Base-by-base conservation (phyloP, 2,888 invertebrate genomes). In the Lamellibrachia columna region DNA sequence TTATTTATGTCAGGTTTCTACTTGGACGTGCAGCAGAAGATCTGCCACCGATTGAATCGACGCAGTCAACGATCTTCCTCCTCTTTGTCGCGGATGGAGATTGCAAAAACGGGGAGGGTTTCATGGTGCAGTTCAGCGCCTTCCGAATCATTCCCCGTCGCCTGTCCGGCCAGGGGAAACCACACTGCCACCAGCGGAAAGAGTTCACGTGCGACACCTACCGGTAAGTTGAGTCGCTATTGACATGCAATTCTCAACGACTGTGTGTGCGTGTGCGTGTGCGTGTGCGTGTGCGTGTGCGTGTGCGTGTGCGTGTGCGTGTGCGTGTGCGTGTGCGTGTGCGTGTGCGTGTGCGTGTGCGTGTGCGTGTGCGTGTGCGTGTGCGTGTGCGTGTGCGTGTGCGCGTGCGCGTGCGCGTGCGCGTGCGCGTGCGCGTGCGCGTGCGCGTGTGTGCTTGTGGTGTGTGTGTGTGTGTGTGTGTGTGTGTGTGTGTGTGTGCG, bases 81-180 rank as follows among this genome's bases (percentile, higher is more conserved):
- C 75, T 22, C 3, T 75, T 75, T 75, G 22, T 75, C 75, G n/a
- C 75, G 75, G 75, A 75, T n/a, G 75, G 22, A 15, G 22, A 75
- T 75, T 75, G 75, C 75, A 75, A 75, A 75, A 75, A 75, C 75
- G 75, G 75, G 75, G 75, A 75, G 22, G 75, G 75, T 15, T 75
- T 75, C 22, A 75, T 75, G 6, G 75, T 75, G 75, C 75, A 75
- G 75, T 75, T 75, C 75, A 75, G 75, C 75, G 75, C 75, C 75
- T 75, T 75, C 22, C 75, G 75, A 75, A 75, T n/a, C 4, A 75
- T 75, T 75, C n/a, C 75, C 75, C 15, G 22, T 75, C 75, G n/a
- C 75, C 75, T 22, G 75, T 6, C 75, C 15, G 22, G 22, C 75
- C 75, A 22, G 22, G 75, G n/a, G 75, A 15, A 11, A 22, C 75